Evolutionary conservation across 2,113 vertebrate species (phyloP).

Genomic region (Phrynosoma blainvillii): DNA sequence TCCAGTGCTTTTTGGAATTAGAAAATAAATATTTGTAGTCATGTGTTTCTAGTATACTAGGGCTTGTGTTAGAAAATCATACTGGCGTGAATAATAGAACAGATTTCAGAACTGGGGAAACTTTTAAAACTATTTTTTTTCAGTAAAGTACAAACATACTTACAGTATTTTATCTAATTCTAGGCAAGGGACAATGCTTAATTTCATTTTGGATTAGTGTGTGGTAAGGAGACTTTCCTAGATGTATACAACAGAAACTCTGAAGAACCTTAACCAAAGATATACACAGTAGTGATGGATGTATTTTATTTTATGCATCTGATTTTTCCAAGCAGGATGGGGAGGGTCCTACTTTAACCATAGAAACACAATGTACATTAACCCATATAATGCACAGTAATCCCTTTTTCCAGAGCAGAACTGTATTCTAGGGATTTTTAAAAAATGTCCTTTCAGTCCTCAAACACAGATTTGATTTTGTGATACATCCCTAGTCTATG

Average conservation of each 20-base stretch:
- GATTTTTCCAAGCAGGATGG: not conserved
- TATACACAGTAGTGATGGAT: not conserved
- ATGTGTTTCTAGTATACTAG: not conserved
- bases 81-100: not conserved
- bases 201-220: not conserved
- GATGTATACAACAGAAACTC: not conserved
- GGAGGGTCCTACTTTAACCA: not conserved
- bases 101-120: not conserved
- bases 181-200: fast-evolving
- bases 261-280: not conserved
- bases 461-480: not conserved
- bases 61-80: not conserved
- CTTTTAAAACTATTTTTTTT: not conserved
- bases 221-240: not conserved
- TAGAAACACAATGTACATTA: not conserved
- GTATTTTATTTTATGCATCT: not conserved
- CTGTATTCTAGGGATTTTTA: not conserved
- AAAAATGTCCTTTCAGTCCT: not conserved
- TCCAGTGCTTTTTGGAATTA: not conserved
- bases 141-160: not conserved
- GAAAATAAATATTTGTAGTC: not conserved
- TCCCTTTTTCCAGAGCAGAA: not conserved
- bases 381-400: not conserved
- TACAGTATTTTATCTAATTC: not conserved
- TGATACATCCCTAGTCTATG: not conserved